phyloP scores from a whole-genome alignment of 37 sponge, comb jelly and placozoan species.

The Beroe ovata region DNA sequence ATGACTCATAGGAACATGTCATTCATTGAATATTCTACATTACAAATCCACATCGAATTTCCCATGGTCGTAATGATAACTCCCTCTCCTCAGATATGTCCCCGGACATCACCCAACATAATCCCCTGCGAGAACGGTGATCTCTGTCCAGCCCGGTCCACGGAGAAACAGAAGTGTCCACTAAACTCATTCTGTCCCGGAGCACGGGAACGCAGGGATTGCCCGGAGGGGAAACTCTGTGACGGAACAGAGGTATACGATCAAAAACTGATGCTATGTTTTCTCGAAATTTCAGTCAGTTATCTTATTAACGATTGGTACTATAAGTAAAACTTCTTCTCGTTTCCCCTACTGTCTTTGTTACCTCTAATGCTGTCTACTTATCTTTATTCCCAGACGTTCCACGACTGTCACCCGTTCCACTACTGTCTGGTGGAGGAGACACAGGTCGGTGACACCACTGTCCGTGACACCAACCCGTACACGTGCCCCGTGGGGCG shows the following conservation, averaged over 20 bases:
- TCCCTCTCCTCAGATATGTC: conserved; percentile 4
- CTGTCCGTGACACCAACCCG: not conserved
- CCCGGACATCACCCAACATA: conserved; percentile 29
- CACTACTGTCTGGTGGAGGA: conserved; percentile 21
- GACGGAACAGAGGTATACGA: conserved; percentile 10
- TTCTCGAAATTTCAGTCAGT: not conserved
- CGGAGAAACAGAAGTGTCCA: conserved; percentile 7
- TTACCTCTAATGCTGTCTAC: too few relatives aligned
- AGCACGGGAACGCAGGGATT: not conserved
- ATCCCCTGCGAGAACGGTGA: conserved; percentile 51
- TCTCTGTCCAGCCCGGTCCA: conserved; percentile 68
- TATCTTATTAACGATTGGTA: not conserved
- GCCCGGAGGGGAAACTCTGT: conserved; percentile 27
- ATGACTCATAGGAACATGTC: not conserved
- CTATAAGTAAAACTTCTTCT: too few relatives aligned
- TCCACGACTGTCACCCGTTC: conserved; percentile 2
- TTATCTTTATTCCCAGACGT: not conserved
- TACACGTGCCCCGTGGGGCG: conserved; percentile 15
- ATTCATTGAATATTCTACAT: not conserved
- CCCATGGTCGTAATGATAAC: not conserved
- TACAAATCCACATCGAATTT: not conserved
- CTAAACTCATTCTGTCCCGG: not conserved
- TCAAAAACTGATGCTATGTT: not conserved
- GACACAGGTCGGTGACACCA: not conserved
- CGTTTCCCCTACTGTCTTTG: too few relatives aligned